phyloP scores from a whole-genome alignment of 2,113 vertebrate genomes.

The Scartelaos histophorus region DNA sequence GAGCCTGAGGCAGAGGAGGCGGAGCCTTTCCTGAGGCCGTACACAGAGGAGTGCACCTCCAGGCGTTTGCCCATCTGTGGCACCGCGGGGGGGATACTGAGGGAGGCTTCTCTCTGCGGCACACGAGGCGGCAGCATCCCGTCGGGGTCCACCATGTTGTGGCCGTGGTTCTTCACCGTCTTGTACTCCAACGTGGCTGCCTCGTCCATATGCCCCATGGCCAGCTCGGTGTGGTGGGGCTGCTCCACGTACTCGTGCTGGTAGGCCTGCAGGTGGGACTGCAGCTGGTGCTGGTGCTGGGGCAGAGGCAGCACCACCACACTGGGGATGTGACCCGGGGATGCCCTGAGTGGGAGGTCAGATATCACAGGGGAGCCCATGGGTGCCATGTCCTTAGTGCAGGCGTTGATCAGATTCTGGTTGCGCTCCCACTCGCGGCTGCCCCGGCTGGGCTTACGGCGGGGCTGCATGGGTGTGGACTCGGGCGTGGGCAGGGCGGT shows the following conservation, averaged over 20 bases:
- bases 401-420: constrained; percentile 97
- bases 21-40: constrained; percentile 87
- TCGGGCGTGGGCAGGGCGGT: constrained; percentile 92
- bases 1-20: constrained; percentile 62
- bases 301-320: constrained; percentile 89
- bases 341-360: constrained; percentile 90
- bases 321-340: constrained; percentile 94
- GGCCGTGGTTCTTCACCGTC: constrained; percentile 88
- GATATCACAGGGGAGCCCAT: constrained; percentile 90
- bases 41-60: constrained; percentile 91
- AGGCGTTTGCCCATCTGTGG: constrained; percentile 91
- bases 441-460: constrained; percentile 89
- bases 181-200: constrained; percentile 95
- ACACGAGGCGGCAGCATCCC: constrained; percentile 89
- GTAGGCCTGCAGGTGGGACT: constrained; percentile 85
- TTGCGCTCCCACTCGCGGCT: constrained; percentile 96
- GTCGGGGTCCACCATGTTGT: constrained; percentile 86
- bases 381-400: constrained; percentile 90
- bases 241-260: constrained; percentile 97
- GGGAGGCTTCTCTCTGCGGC: constrained; percentile 94
- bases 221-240: constrained; percentile 81
- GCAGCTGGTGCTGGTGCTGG: constrained; percentile 85
- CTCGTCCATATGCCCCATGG: constrained; percentile 84
- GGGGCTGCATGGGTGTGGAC: constrained; percentile 95
- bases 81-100: constrained; percentile 83